Base-by-base conservation (phyloP, 30 jellyfish, hydroid and myxozoan species). In the Aurelia sp. region DNA sequence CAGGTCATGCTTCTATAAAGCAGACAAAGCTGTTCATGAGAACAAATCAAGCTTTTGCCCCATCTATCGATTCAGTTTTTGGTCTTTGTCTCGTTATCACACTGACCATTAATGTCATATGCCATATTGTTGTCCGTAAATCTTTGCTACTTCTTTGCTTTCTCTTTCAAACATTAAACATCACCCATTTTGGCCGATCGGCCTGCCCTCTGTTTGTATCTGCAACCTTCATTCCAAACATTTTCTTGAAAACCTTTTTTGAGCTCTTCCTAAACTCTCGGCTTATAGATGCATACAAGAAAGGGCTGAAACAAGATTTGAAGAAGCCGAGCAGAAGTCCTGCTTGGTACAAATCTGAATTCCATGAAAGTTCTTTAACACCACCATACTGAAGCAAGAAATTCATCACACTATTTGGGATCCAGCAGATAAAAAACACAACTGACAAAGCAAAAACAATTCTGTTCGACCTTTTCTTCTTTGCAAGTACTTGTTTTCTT, bases 221-320 rank as follows among this genome's bases (percentile, higher is more conserved):
- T 1, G 33, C 33, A 27, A 2, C 74, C n/a, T 37, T 37, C n/a
- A 11, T 73, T 19, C 53, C 21, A 59, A 65, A 61, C 74, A 57
- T 27, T 65, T 70, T 82, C 19, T 20, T 71, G 16, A 73, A 44
- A 30, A 75, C 79, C n/a, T 70, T 37, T 41, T 19, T 67, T 82
- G 92, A 79, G 66, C 73, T 55, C 13, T 35, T 20, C 17, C 97
- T 70, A 75, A 93, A 93, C 6, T 82, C 90, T 48, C 84, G 47
- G 85, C 97, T 87, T 58, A 70, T 86, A 71, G 77, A 79, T 20
- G 96, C 88, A 50, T 93, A 93, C 70, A 93, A 68, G 20, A 93
- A 11, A 6, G 98, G 98, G 66, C 89, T 93, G 22, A 93, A 31
- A 52, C 97, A 93, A n/a, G 96, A 73, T 71, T 75, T 93, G 52